Evolutionary conservation across 2,797 vertebrate species (phyloP), one percentile per base, ranked within the genome.

Genomic region (Acanthopagrus latus): DNA sequence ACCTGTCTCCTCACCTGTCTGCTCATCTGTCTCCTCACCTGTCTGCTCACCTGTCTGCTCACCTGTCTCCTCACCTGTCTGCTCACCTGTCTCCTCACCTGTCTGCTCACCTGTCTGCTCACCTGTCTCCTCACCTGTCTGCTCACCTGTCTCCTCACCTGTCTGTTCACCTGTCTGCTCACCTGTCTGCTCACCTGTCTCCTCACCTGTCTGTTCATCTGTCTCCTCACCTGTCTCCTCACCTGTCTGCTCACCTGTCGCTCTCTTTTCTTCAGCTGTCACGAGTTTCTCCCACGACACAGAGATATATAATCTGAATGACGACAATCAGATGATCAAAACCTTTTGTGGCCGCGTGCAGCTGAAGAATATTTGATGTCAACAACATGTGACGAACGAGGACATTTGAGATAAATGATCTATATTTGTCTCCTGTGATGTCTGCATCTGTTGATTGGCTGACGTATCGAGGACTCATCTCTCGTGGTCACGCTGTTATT

Each of bases 401-500:
- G 33, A 25, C 67, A 18, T 0, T 1, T 1, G 3, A 21, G 52
- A 52, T 78, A 54, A 72, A 7, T 13, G 50, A 75, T 68, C 57
- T 64, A 62, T 68, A 56, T 69, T 57, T 67, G n/a, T 69, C 4
- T 21, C 13, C 1, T 72, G 41, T 58, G 47, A 75, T 65, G 75
- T 64, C 69, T 0, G 0, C 23, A 11, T 52, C 47, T n/a, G 64
- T 44, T 50, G 63, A 83, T 51, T 27, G 46, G 29, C 12, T 16
- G 43, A 48, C 14, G 46, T 11, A 47, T 83, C 9, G 1, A 72
- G 59, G 27, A 56, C 69, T 56, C 33, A 1, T 76, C 68, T 74
- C 74, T 70, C 23, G 71, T 48, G 71, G 52, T 66, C 56, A 21
- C 17, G 51, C 58, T 48, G 67, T 59, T 18, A n/a, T 41, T 76